Percentiles rank a stretch among this genome's conserved stretches.
These are phyloP conservation scores for Etheostoma nigrum DNA, from an alignment of 2,797 vertebrate genomes.

Conservation along the genomic window DNA sequence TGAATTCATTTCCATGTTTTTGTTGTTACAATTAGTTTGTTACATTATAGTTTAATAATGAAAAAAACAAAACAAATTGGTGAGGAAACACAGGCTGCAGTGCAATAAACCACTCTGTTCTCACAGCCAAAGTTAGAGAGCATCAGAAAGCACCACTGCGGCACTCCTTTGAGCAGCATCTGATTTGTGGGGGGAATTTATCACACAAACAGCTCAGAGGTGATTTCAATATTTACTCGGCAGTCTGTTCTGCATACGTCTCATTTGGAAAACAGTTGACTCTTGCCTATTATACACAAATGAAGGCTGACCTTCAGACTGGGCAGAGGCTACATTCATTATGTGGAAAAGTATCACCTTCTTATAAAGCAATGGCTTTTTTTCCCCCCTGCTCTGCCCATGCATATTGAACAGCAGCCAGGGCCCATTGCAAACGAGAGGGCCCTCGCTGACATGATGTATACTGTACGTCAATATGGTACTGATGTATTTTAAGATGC, in stretches of 20 bases:
- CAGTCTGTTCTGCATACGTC: conserved; percentile 86
- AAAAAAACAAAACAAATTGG: conserved; percentile 11
- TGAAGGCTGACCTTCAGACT: conserved; percentile 95
- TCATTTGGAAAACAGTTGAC: conserved; percentile 91
- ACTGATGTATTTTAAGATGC: conserved; percentile 99
- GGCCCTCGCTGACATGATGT: conserved; percentile 92
- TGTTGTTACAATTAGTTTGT: conserved; percentile 2
- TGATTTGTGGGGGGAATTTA: conserved; percentile 83
- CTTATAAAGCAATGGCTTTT: conserved; percentile 74
- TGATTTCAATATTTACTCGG: conserved; percentile 86
- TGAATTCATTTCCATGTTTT: conserved; percentile 1
- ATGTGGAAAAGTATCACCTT: conserved; percentile 86
- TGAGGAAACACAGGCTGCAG: conserved; percentile 46
- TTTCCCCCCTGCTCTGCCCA: conserved; percentile 60
- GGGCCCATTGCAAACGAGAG: conserved; percentile 85
- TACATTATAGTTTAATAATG: neutral
- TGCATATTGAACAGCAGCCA: conserved; percentile 88
- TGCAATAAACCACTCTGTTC: conserved; percentile 61
- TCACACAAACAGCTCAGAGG: conserved; percentile 84
- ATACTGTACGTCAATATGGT: conserved; percentile 99
- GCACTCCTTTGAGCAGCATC: conserved; percentile 74
- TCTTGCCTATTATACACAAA: conserved; percentile 91
- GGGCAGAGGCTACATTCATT: conserved; percentile 90
- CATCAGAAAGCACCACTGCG: conserved; percentile 65
- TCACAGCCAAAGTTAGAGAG: conserved; percentile 66